Evolutionary conservation across 2,113 vertebrate species (phyloP).

Genomic region (Chiloscyllium plagiosum): DNA sequence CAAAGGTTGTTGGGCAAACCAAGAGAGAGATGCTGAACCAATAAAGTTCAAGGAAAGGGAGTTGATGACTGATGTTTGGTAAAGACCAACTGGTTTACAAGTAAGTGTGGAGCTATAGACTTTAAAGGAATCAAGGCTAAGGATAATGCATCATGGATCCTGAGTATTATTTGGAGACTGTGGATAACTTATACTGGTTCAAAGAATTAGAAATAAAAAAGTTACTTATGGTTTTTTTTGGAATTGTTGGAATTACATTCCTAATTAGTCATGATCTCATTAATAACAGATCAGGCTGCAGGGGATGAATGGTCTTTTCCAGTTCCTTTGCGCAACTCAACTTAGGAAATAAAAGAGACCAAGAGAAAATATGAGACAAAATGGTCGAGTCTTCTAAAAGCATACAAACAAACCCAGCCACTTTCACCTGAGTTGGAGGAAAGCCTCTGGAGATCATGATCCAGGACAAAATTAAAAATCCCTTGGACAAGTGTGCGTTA

Average conservation of each 20-base stretch:
- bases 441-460: not conserved
- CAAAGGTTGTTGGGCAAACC: not conserved
- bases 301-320: not conserved
- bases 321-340: not conserved
- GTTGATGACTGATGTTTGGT: not conserved
- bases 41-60: not conserved
- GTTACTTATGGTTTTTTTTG: not conserved
- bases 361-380: not conserved
- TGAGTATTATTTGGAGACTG: not conserved
- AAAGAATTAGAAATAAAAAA: not conserved
- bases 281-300: too few relatives aligned
- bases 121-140: not conserved
- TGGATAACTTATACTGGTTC: not conserved
- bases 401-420: not conserved
- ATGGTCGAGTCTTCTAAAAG: not conserved
- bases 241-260: not conserved
- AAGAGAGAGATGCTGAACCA: not conserved
- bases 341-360: not conserved
- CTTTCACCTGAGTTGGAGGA: not conserved
- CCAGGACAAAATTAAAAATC: not conserved
- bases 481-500: too few relatives aligned
- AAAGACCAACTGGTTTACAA: not conserved
- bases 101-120: not conserved
- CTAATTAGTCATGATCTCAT: too few relatives aligned
- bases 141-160: not conserved